These are phyloP conservation scores for Catocala sponsa DNA, from an alignment of 2,888 invertebrate species.

Conservation along the genomic window DNA sequence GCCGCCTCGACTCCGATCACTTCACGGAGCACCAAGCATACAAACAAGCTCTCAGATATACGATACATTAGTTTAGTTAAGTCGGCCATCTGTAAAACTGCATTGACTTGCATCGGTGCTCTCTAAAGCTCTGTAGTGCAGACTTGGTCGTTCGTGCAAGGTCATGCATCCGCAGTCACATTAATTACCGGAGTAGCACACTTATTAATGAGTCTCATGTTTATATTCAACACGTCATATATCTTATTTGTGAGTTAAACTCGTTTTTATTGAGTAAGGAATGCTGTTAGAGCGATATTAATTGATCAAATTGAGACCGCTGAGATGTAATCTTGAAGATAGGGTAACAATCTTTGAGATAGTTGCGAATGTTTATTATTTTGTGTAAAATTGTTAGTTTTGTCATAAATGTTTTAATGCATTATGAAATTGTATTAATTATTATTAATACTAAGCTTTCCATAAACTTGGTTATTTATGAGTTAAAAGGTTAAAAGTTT, in stretches of 20 bases:
- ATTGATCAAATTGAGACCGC: neutral
- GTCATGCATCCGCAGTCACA: conserved; percentile 41
- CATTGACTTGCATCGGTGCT: neutral
- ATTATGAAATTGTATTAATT: no score
- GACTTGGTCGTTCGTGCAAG: conserved; percentile 26
- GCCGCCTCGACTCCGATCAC: no score
- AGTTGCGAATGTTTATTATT: no score
- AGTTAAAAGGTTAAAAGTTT: no score
- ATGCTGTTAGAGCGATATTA: conserved; percentile 9
- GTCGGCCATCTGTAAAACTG: conserved; percentile 1
- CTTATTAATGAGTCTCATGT: conserved; percentile 15
- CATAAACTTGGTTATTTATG: no score
- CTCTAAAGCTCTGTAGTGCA: conserved; percentile 4
- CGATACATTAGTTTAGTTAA: neutral
- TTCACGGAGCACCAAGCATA: no score
- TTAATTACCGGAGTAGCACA: conserved; percentile 26
- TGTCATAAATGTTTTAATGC: no score
- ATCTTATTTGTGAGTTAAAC: conserved; percentile 6
- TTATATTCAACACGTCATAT: conserved; percentile 17
- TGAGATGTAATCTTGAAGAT: neutral
- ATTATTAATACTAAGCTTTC: no score
- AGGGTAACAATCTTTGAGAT: no score
- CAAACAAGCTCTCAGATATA: neutral
- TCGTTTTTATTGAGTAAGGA: conserved; percentile 13
- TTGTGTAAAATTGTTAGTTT: no score